A percentile compares a stretch with the other conserved stretches of the same genome.
phyloP scores from a whole-genome alignment of 2,797 vertebrate genomes.

The Hylomyscus alleni region DNA sequence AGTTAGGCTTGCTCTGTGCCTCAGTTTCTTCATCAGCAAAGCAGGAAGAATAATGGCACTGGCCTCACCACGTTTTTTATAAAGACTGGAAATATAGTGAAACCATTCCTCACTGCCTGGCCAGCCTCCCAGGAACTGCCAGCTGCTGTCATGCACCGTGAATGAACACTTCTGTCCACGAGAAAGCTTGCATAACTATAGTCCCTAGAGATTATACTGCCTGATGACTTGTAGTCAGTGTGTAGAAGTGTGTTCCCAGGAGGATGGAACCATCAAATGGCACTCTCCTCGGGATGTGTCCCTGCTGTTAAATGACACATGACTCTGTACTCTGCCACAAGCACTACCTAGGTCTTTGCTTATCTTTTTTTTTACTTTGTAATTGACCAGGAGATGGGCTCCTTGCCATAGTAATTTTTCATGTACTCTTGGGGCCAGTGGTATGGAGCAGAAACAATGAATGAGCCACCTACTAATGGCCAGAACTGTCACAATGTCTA shows the following conservation, averaged over 20 bases:
- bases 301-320: neutral
- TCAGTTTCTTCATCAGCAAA: slow-evolving; percentile 45
- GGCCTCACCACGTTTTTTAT: neutral
- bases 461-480: neutral
- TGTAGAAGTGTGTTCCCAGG: neutral
- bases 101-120: neutral
- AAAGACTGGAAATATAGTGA: neutral
- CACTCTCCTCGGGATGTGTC: neutral
- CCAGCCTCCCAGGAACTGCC: neutral
- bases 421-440: slow-evolving; percentile 17
- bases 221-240: neutral
- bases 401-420: slow-evolving; percentile 46
- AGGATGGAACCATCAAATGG: neutral
- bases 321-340: neutral
- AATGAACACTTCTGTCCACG: neutral
- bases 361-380: neutral
- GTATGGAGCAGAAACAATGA: slow-evolving; percentile 44
- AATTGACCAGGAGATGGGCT: slow-evolving; percentile 54
- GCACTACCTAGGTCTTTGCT: neutral
- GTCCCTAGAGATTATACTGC: neutral
- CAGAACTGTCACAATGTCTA: neutral
- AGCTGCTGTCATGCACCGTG: neutral
- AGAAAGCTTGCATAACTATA: neutral
- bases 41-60: neutral
- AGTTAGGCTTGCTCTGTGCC: neutral